Evolutionary conservation across 1,140 invertebrate genomes (phyloP), one percentile per base, ranked within the genome.

Genomic region (Watersipora subatra): DNA sequence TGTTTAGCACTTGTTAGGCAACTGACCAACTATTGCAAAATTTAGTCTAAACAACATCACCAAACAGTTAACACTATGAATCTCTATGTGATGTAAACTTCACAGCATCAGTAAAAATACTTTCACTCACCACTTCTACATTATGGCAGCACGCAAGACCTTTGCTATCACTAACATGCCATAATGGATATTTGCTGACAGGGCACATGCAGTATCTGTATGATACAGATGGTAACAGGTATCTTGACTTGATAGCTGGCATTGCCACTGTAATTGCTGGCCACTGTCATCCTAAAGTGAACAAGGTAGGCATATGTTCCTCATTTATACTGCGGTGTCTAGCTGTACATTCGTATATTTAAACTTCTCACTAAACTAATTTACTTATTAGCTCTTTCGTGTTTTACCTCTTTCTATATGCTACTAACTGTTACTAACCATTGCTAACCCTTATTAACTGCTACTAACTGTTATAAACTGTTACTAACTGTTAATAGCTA

Each of bases 211-310:
- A 98, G 78, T 98, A 89, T 87, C 78, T 98, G 1, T 98, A 86
- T 79, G 93, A 97, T 76, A 84, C 90, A 64, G 82, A 86, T 61
- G 91, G 91, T 2, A 87, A 85, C 69, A 82, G 91, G 72, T 98
- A 96, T 79, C 82, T 98, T 27, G 94, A 98, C 79, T 86, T 96
- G 81, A 94, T 95, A 79, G 93, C 86, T 12, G 95, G 95, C 17
- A 96, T 98, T 69, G 93, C 94, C 1, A 98, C 95, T 0, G 89
- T 97, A 28, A 92, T 90, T 62, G 91, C 97, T n/a, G 95, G 95
- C 24, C 94, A 97, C 78, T 96, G 91, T 78, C 94, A 98, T 84
- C 93, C 93, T 91, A 95, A 85, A 88, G 88, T 86, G 25, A 68
- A 66, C 61, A 30, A 34, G n/a, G 34, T 46, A 46, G 7, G n/a